Percentiles rank a stretch among this genome's conserved stretches.
Evolutionary conservation across 2,113 vertebrate genomes (phyloP).

Genomic region (Corythornis madagascariensis): DNA sequence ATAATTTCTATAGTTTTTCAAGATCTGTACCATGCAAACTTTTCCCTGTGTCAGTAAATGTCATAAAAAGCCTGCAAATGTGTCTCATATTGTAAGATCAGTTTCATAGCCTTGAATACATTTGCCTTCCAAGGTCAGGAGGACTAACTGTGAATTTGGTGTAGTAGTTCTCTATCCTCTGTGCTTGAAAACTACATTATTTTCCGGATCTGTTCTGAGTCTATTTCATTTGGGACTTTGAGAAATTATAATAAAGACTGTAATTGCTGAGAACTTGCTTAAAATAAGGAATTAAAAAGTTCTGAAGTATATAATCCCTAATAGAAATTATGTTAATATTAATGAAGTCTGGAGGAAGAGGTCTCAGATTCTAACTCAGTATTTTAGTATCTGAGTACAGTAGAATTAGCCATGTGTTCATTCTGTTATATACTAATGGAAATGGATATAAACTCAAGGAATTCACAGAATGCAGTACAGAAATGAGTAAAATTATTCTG

Average conservation of each 20-base stretch:
- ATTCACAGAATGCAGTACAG: too few relatives aligned
- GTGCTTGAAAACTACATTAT: background rate
- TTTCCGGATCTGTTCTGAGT: background rate
- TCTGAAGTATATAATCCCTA: background rate
- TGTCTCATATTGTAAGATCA: background rate
- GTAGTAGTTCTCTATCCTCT: background rate
- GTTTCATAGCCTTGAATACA: background rate
- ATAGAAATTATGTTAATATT: background rate
- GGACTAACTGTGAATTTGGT: background rate
- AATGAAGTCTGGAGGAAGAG: background rate
- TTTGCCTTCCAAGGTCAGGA: background rate
- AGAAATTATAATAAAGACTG: background rate
- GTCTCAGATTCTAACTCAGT: background rate
- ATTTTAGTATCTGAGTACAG: background rate
- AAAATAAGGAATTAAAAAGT: background rate
- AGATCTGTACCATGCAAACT: background rate
- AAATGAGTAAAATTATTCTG: background rate
- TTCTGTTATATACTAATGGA: background rate
- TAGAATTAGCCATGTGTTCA: background rate
- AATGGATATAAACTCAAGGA: background rate
- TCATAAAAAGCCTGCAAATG: background rate
- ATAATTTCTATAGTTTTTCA: background rate
- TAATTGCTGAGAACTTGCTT: background rate
- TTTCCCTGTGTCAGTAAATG: background rate
- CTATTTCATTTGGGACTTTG: background rate